These are phyloP conservation scores for Cheirogaleus major DNA, from an alignment of 2,797 vertebrate species.

Conservation along the genomic window DNA sequence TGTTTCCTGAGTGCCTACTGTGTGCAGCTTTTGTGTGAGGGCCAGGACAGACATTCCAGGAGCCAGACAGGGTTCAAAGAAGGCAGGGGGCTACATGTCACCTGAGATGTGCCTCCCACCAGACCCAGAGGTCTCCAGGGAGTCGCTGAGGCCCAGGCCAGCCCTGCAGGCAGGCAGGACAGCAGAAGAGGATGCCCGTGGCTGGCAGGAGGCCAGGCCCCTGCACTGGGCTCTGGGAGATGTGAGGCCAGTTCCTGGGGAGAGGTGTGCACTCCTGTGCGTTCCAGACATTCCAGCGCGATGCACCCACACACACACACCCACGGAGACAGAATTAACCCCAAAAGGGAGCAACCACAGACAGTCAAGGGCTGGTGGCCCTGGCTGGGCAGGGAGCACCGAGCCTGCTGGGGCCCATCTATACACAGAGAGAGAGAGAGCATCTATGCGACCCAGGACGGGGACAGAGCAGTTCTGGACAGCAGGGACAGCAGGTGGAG, in stretches of 20 bases:
- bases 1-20: background rate
- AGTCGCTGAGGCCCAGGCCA: background rate
- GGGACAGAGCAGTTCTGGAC: background rate
- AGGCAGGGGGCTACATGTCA: background rate
- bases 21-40: background rate
- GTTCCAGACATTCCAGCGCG: constrained; percentile 45
- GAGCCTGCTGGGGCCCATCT: background rate
- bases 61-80: background rate
- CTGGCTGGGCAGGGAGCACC: background rate
- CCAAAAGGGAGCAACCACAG: background rate
- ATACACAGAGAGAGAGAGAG: background rate
- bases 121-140: background rate
- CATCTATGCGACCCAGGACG: background rate
- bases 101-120: background rate
- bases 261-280: background rate
- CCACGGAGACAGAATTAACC: constrained; percentile 51
- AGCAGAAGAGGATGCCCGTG: background rate
- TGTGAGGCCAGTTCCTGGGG: background rate
- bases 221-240: background rate
- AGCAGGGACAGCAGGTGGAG: background rate
- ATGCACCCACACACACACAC: background rate
- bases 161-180: background rate
- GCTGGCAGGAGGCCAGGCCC: background rate
- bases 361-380: background rate
- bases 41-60: background rate